Conservation (phyloP, 2,797 vertebrate species). For the Chaetophractus vellerosus region DNA sequence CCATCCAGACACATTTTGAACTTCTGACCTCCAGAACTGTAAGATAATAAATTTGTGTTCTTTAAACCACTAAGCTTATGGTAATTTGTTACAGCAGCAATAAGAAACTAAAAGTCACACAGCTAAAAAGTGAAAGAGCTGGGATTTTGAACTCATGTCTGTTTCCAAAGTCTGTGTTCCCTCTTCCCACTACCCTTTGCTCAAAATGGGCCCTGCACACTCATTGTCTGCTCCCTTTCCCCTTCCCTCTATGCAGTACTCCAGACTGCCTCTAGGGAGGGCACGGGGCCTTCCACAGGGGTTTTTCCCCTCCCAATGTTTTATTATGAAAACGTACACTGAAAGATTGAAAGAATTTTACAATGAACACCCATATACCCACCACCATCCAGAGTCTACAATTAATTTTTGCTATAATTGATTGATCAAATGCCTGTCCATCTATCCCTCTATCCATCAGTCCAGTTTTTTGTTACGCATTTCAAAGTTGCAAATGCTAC, state of each 20-base stretch:
- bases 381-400: neutral
- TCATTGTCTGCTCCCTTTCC: neutral
- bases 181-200: neutral
- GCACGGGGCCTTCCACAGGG: neutral
- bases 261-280: neutral
- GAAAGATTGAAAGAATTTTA: constrained; percentile 36
- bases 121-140: neutral
- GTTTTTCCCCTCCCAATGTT: constrained; percentile 9
- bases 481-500: neutral
- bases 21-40: constrained; percentile 3
- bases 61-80: neutral
- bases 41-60: constrained; percentile 4
- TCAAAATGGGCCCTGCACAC: neutral
- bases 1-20: neutral
- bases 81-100: constrained; percentile 50
- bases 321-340: constrained; percentile 39
- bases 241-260: neutral
- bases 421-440: neutral
- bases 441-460: neutral
- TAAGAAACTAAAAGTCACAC: constrained; percentile 38
- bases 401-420: constrained; percentile 52
- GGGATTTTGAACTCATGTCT: neutral
- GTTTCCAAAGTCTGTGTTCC: constrained; percentile 27
- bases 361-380: neutral
- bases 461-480: neutral